Percentiles rank a stretch among this genome's conserved stretches.
Conservation (phyloP, 2,797 vertebrate genomes). For the Ispidina lecontei region DNA sequence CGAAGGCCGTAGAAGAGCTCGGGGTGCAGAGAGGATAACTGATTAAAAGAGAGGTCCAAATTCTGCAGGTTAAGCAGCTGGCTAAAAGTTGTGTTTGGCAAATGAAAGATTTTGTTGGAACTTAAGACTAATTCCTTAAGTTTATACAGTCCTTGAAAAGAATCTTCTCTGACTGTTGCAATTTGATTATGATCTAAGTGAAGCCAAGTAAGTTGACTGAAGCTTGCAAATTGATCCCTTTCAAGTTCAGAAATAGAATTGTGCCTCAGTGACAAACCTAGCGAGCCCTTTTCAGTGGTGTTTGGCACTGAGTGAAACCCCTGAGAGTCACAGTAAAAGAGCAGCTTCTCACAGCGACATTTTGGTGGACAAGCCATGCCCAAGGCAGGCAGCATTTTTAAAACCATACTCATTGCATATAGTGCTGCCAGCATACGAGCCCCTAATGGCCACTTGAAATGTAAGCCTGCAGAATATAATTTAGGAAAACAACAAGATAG, state of each 20-base stretch:
- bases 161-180: conserved; percentile 94
- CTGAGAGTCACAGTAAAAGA: conserved; percentile 99
- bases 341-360: conserved; percentile 99
- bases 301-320: conserved; percentile 97
- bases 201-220: conserved; percentile 97
- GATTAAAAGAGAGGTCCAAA: conserved; percentile 98
- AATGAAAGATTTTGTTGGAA: conserved; percentile 99
- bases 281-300: conserved; percentile 94
- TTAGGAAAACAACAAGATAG: conserved; percentile 85
- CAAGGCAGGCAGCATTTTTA: conserved; percentile 95
- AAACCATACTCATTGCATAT: conserved; percentile 98
- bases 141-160: conserved; percentile 99
- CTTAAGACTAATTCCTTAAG: conserved; percentile 98
- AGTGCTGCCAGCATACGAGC: conserved; percentile 97
- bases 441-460: conserved; percentile 99
- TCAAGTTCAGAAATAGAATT: conserved; percentile 95
- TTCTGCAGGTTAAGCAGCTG: conserved; percentile 99
- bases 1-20: conserved; percentile 97
- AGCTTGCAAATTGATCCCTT: conserved; percentile 97
- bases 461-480: conserved; percentile 96
- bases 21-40: conserved; percentile 95
- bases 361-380: conserved; percentile 99
- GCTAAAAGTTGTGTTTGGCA: conserved; percentile 99
- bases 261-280: conserved; percentile 98
- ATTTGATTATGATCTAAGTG: conserved; percentile 99